These are phyloP conservation scores for Neria commutata DNA, from an alignment of 2,888 invertebrate genomes.

Conservation along the genomic window DNA sequence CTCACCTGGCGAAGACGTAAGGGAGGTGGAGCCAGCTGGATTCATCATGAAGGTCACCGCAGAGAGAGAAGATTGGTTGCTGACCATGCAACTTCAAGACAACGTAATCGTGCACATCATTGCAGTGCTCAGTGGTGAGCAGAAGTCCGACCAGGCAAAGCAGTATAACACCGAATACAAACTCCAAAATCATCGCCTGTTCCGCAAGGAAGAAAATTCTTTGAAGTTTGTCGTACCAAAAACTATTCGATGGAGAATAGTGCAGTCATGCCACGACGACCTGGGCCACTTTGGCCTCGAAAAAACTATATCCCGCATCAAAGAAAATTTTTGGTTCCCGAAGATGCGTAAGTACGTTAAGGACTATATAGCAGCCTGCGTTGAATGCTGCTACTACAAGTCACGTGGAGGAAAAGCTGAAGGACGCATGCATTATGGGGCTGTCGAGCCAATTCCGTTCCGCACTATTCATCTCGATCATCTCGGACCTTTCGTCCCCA, in stretches of 20 bases:
- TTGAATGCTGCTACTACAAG: slow-evolving; percentile 25
- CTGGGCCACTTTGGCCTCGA: slow-evolving; percentile 30
- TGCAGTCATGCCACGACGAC: slow-evolving; percentile 26
- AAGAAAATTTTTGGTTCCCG: slow-evolving; percentile 30
- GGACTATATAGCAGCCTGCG: slow-evolving; percentile 25
- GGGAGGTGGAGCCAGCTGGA: not conserved
- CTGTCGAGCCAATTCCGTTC: slow-evolving; percentile 27
- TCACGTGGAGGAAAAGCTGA: slow-evolving; percentile 13
- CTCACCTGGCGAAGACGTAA: slow-evolving; percentile 25
- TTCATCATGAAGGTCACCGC: slow-evolving; percentile 12
- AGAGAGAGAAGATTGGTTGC: slow-evolving; percentile 23
- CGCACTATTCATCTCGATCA: slow-evolving; percentile 30
- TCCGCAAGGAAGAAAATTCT: slow-evolving; percentile 5
- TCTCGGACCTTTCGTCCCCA: slow-evolving; percentile 25
- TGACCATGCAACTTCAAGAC: slow-evolving; percentile 23
- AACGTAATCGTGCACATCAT: slow-evolving; percentile 15
- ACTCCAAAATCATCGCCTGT: slow-evolving; percentile 15
- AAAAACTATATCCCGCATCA: slow-evolving; percentile 28
- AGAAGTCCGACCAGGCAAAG: slow-evolving; percentile 14
- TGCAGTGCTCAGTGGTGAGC: slow-evolving; percentile 13
- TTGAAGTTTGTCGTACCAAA: slow-evolving; percentile 26
- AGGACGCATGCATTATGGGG: slow-evolving; percentile 16
- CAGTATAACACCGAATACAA: slow-evolving; percentile 22
- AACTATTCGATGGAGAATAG: slow-evolving; percentile 26
- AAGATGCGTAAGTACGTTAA: slow-evolving; percentile 27